Percentiles rank a stretch among this genome's conserved stretches.
Conservation (phyloP, 2,113 vertebrate genomes). For the Peromyscus californicus region DNA sequence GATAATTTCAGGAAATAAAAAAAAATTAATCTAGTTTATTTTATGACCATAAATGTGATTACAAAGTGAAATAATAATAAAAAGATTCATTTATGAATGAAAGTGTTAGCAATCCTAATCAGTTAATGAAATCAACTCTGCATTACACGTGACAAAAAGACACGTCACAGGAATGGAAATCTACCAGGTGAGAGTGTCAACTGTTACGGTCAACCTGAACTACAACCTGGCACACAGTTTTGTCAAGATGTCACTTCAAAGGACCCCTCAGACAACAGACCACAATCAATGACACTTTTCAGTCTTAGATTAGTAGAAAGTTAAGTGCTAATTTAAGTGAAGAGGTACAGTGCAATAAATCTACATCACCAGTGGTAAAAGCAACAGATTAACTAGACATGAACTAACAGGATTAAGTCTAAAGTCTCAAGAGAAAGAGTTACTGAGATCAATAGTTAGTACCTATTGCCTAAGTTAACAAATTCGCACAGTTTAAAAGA, state of each 20-base stretch:
- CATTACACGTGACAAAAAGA: neutral
- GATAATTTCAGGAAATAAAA: neutral
- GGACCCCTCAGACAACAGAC: neutral
- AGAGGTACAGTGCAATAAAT: conserved; percentile 21
- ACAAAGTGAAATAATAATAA: conserved; percentile 23
- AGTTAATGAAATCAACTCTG: conserved; percentile 18
- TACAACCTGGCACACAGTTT: neutral
- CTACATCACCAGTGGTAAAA: conserved; percentile 15
- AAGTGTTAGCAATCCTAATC: conserved; percentile 30
- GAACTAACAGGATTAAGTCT: neutral
- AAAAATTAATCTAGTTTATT: neutral
- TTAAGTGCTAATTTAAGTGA: neutral
- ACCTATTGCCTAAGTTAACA: neutral
- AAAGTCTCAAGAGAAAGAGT: neutral
- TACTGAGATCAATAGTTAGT: neutral
- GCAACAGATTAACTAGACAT: neutral
- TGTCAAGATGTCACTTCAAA: conserved; percentile 21
- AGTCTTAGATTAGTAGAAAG: neutral
- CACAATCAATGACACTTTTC: neutral
- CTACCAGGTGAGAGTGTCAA: neutral
- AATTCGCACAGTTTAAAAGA: neutral
- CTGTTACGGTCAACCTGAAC: neutral
- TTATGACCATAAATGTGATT: neutral
- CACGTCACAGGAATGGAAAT: conserved; percentile 24
- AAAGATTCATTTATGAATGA: conserved; percentile 12